Conservation (phyloP, 2,888 invertebrate genomes). For the Ornithoptera priamus region DNA sequence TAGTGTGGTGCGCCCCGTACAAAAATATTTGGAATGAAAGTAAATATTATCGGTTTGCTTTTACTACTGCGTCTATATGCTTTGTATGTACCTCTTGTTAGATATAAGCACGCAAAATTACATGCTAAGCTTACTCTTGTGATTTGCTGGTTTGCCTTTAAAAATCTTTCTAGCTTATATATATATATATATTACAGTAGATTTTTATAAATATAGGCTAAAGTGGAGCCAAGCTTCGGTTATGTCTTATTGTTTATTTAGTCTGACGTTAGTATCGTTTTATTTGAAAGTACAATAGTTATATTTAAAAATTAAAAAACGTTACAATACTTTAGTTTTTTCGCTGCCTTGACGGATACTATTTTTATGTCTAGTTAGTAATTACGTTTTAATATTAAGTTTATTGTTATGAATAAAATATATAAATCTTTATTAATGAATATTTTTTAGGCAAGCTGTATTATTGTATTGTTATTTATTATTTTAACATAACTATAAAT, state of each 20-base stretch:
- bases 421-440: slow-evolving; percentile 12
- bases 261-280: not conserved
- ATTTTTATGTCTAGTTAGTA: not conserved
- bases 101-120: slow-evolving; percentile 66
- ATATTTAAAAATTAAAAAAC: not conserved
- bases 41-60: not conserved
- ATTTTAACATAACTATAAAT: slow-evolving; percentile 19
- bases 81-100: slow-evolving; percentile 39
- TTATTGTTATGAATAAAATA: not conserved
- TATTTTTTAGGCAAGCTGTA: not conserved
- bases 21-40: not conserved
- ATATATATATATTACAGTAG: slow-evolving; percentile 44
- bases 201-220: slow-evolving; percentile 58
- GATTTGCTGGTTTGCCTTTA: slow-evolving; percentile 75
- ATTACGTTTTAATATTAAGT: not conserved
- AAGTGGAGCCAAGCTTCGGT: slow-evolving; percentile 68
- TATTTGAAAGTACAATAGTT: not conserved
- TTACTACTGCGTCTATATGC: not conserved
- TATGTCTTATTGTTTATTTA: not conserved
- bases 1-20: not conserved
- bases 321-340: not conserved
- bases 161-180: slow-evolving; percentile 59
- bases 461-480: slow-evolving; percentile 9
- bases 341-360: not conserved
- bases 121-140: slow-evolving; percentile 69